Base-by-base conservation (phyloP, 1,140 invertebrate genomes). In the Belonocnema kinseyi region DNA sequence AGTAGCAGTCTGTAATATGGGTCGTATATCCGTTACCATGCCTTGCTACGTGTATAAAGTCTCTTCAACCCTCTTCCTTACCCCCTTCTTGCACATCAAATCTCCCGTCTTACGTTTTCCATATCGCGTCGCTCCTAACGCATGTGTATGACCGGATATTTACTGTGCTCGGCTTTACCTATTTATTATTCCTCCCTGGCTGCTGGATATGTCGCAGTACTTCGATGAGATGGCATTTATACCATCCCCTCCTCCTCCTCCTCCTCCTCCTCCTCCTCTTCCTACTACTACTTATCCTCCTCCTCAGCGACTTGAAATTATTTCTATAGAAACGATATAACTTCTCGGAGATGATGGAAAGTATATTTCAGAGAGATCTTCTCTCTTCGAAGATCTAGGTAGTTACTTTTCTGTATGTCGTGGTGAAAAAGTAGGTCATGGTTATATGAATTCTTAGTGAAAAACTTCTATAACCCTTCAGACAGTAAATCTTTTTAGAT, bases 1-100 rank as follows among this genome's bases (percentile, higher is more conserved):
- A 83, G 83, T 87, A 86, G 86, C 83, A 85, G 85, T 85, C 81
- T 83, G 86, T 88, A 88, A 88, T 86, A 86, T 82, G 81, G 80
- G 72, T 83, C 81, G 87, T 87, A 85, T 87, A 86, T 87, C 82
- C 82, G 84, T 83, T 83, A 78, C 77, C 80, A 75, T 75, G 73
- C 54, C 81, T 79, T 77, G 79, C 76, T 77, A 80, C 83, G 79
- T 86, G 80, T 84, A 86, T 84, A 84, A 77, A 82, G 71, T 84
- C 77, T 81, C 77, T 77, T 77, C 80, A 79, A 80, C 83, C 80
- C 77, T 77, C 80, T 75, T 81, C 76, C 80, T 75, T 74, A 75
- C 72, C 82, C 73, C 33, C 51, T 78, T 79, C 78, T 78, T 78
- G 66, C 78, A 75, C 80, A 82, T 82, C 76, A 74, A 80, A 83